Conservation (phyloP, 2,888 invertebrate species). For the Rhaphigaster nebulosa region DNA sequence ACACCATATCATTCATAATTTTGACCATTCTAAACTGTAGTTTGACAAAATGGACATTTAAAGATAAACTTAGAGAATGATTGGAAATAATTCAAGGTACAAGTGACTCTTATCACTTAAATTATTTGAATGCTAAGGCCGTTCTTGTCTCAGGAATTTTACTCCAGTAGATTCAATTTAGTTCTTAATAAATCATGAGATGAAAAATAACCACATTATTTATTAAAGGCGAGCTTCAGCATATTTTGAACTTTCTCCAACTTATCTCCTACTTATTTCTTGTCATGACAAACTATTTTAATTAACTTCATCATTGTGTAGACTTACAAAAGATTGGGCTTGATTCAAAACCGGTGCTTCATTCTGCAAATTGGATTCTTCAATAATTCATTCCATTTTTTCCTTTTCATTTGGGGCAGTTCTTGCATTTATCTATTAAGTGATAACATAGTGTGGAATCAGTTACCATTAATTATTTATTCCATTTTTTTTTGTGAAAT, state of each 20-base stretch:
- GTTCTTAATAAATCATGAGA: not conserved
- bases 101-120: slow-evolving; percentile 46
- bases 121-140: slow-evolving; percentile 36
- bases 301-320: slow-evolving; percentile 16
- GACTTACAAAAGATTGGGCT: not conserved
- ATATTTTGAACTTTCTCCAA: slow-evolving; percentile 14
- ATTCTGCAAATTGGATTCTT: not conserved
- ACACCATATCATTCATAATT: not conserved
- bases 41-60: not conserved
- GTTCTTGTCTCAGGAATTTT: not conserved
- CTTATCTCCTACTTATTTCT: not conserved
- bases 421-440: not conserved
- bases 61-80: not conserved
- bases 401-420: not conserved
- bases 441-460: not conserved
- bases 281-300: slow-evolving; percentile 50
- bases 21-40: not conserved
- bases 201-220: slow-evolving; percentile 18
- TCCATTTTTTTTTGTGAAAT: not conserved
- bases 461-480: not conserved
- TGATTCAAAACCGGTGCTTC: not conserved
- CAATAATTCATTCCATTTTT: not conserved
- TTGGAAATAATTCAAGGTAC: slow-evolving; percentile 23
- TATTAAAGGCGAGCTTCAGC: slow-evolving; percentile 13
- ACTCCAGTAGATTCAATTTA: slow-evolving; percentile 28